Evolutionary conservation across 2,113 vertebrate genomes (phyloP), one percentile per base, ranked within the genome.

Genomic region (Hydropotes inermis): DNA sequence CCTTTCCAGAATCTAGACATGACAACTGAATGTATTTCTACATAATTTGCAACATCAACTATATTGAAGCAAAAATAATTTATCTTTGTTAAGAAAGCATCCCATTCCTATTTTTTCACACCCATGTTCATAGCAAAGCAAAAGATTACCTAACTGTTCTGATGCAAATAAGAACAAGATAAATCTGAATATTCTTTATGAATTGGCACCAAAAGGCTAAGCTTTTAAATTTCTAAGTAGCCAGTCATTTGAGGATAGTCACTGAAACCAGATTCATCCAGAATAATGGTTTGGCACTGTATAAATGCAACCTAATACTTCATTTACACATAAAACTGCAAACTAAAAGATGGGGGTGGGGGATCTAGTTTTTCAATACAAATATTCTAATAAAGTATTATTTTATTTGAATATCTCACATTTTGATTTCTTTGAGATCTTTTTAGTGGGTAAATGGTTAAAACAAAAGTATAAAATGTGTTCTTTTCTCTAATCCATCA

Each of bases 211-310:
- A 43, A 74, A 95, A n/a, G 33, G 15, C 5, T 54, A 27, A 21
- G 43, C 39, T 58, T 92, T 94, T 87, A 33, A 64, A 76, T 94
- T 87, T 94, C 43, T 82, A 67, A 96, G 79, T 7, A 92, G 95
- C 30, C 23, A 61, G 45, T 84, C 55, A 92, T 86, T 86, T 61
- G 0, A 1, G 21, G 58, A 47, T n/a, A 79, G 21, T 96, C 58
- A 50, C 27, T 52, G 36, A 88, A 82, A 92, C 43, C 27, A 67
- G 27, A 86, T 60, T 57, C 82, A 52, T 67, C 36, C 90, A 89
- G 67, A 61, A 94, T 64, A 85, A 74, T 36, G 21, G 25, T 60
- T 85, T 58, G 57, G 16, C 39, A 21, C 5, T 36, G 5, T 21
- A 60, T 36, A 79, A 64, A 86, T 78, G 39, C 43, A 88, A 36